phyloP scores from a whole-genome alignment of 2,888 invertebrate species.

The Lycia hirtaria region DNA sequence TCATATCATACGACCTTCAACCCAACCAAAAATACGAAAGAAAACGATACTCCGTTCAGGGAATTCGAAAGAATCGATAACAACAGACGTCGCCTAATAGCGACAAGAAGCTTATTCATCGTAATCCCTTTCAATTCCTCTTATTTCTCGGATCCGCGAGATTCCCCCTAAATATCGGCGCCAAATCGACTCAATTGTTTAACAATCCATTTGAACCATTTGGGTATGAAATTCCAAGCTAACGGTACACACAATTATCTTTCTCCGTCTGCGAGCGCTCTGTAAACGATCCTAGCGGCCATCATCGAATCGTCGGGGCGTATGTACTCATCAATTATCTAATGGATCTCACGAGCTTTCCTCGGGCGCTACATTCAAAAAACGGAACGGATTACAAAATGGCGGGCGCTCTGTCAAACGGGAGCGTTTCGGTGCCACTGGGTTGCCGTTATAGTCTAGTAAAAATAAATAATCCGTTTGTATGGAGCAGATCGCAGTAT shows the following conservation, averaged over 20 bases:
- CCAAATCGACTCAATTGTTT: slow-evolving; percentile 29
- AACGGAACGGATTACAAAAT: slow-evolving; percentile 13
- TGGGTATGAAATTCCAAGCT: slow-evolving; percentile 31
- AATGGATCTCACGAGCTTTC: slow-evolving; percentile 60
- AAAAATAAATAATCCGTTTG: too few relatives aligned
- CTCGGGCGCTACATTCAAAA: slow-evolving; percentile 17
- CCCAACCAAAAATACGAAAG: background rate
- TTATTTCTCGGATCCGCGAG: slow-evolving; percentile 9
- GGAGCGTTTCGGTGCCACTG: background rate
- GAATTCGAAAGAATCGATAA: slow-evolving; percentile 15
- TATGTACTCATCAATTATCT: slow-evolving; percentile 67
- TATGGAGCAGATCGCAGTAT: too few relatives aligned
- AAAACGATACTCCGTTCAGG: background rate
- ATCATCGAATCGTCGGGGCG: slow-evolving; percentile 60
- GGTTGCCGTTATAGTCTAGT: too few relatives aligned
- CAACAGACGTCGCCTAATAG: slow-evolving; percentile 19
- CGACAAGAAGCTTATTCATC: slow-evolving; percentile 21
- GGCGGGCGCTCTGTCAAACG: slow-evolving; percentile 7
- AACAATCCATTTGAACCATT: slow-evolving; percentile 29
- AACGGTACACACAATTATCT: slow-evolving; percentile 50
- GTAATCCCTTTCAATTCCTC: slow-evolving; percentile 21
- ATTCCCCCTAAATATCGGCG: slow-evolving; percentile 20
- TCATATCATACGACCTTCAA: background rate
- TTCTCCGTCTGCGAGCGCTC: slow-evolving; percentile 48
- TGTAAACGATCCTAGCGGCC: slow-evolving; percentile 40